A percentile compares a stretch with the other conserved stretches of the same genome.
Conservation (phyloP, 2,797 vertebrate genomes). For the Tenualosa ilisha region DNA sequence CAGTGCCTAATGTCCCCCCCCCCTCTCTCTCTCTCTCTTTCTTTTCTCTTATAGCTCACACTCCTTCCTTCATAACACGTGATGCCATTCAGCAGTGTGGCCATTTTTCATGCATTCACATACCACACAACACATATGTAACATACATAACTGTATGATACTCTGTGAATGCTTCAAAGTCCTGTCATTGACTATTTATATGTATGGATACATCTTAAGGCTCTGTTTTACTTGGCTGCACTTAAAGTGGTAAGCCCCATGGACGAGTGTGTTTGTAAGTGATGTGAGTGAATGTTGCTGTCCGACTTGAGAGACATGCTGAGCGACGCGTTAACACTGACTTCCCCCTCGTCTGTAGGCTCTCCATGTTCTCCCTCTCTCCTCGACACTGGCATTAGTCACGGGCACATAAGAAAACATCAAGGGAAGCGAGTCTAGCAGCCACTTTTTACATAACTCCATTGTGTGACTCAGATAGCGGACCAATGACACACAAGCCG, state of each 20-base stretch:
- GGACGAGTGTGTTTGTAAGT: not conserved
- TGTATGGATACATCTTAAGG: not conserved
- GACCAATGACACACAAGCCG: slow-evolving; percentile 38
- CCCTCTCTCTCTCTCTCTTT: too few relatives aligned
- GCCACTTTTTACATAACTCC: slow-evolving; percentile 41
- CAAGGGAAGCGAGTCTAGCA: slow-evolving; percentile 16
- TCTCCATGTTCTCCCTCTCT: slow-evolving; percentile 30
- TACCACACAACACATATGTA: not conserved
- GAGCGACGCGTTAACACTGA: not conserved
- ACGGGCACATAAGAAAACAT: slow-evolving; percentile 26
- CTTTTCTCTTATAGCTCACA: not conserved
- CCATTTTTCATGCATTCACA: not conserved
- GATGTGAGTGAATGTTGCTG: not conserved
- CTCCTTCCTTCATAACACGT: not conserved
- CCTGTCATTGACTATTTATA: slow-evolving; percentile 10
- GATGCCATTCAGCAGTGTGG: not conserved
- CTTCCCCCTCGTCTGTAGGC: not conserved
- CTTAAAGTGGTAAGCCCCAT: not conserved
- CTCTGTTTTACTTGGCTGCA: not conserved
- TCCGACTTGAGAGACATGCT: not conserved
- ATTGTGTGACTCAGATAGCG: slow-evolving; percentile 43
- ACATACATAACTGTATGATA: not conserved
- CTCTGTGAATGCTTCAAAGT: not conserved
- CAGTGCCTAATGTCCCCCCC: too few relatives aligned
- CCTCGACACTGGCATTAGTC: slow-evolving; percentile 50